Conservation (phyloP, 1,140 invertebrate genomes). For the Macrocentrus cingulum region DNA sequence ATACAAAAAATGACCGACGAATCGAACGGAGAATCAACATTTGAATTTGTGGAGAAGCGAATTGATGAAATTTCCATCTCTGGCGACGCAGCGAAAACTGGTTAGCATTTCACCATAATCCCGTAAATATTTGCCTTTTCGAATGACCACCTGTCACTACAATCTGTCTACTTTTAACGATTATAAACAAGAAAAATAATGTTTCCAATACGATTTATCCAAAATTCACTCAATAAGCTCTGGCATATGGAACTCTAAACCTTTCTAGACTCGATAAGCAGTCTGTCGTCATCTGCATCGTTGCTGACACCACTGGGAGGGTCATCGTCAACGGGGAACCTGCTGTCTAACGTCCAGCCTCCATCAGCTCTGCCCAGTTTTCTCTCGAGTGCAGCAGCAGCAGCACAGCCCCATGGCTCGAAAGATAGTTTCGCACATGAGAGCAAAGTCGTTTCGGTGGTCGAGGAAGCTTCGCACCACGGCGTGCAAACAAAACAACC, state of each 20-base stretch:
- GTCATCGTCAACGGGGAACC: slow-evolving; percentile 38
- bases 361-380: slow-evolving; percentile 58
- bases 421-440: slow-evolving; percentile 14
- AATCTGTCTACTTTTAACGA: too few species aligned
- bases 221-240: too few species aligned
- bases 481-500: slow-evolving; percentile 25
- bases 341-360: slow-evolving; percentile 55
- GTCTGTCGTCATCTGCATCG: slow-evolving; percentile 43
- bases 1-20: slow-evolving; percentile 54
- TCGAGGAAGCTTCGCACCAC: slow-evolving; percentile 26
- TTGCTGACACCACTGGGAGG: slow-evolving; percentile 38
- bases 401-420: slow-evolving; percentile 1
- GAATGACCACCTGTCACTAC: neutral
- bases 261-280: slow-evolving; percentile 43
- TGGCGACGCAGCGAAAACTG: slow-evolving; percentile 44
- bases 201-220: neutral
- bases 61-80: slow-evolving; percentile 41
- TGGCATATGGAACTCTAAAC: too few species aligned
- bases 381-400: slow-evolving; percentile 43
- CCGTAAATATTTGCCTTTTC: slow-evolving; percentile 30
- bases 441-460: slow-evolving; percentile 14
- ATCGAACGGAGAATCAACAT: slow-evolving; percentile 60
- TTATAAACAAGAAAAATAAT: neutral
- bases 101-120: slow-evolving; percentile 35
- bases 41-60: slow-evolving; percentile 60